Conservation (phyloP, 2,113 vertebrate species). For the Tychaedon coryphoeus region DNA sequence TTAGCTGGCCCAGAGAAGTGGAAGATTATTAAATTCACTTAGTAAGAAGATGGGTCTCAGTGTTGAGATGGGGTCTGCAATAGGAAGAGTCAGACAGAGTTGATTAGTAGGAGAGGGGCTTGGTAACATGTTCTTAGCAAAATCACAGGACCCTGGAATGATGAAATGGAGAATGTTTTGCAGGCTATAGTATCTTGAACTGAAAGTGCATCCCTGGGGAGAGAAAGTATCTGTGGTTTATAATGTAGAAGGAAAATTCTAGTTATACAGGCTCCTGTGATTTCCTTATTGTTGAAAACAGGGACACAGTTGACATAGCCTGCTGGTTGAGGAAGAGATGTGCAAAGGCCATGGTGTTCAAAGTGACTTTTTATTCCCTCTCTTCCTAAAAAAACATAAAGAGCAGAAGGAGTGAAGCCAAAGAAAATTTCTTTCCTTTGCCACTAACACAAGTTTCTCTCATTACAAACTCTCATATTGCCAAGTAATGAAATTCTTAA, state of each 20-base stretch:
- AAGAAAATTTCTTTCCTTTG: background rate
- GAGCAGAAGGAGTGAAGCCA: background rate
- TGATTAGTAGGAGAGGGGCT: background rate
- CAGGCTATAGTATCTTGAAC: background rate
- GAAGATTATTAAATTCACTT: background rate
- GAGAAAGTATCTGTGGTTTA: background rate
- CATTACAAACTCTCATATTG: background rate
- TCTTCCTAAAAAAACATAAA: background rate
- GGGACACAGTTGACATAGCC: background rate
- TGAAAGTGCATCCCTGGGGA: background rate
- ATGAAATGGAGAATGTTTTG: background rate
- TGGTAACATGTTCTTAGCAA: background rate
- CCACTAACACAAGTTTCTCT: background rate
- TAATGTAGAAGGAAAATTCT: background rate
- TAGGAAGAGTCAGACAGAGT: background rate
- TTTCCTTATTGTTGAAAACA: background rate
- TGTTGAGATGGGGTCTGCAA: background rate
- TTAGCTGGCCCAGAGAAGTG: background rate
- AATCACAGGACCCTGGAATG: background rate
- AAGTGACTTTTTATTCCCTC: background rate
- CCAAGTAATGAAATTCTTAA: background rate
- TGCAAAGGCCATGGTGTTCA: background rate
- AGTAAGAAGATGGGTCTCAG: background rate
- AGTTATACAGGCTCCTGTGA: background rate
- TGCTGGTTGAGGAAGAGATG: background rate